Evolutionary conservation across 2,888 invertebrate species (phyloP).

Genomic region (Ectobius pallidus): DNA sequence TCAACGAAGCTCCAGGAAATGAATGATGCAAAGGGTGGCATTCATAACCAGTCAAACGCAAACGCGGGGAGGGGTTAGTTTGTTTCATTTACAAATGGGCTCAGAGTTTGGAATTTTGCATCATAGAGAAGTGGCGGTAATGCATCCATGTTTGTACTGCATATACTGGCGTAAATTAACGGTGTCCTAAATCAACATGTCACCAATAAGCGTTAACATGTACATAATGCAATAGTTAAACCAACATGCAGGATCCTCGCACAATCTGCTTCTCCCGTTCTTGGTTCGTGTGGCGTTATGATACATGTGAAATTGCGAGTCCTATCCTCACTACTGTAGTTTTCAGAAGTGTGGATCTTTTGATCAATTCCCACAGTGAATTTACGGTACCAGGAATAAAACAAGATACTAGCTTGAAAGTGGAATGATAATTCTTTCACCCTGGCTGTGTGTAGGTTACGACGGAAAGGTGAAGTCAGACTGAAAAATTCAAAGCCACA

Average conservation of each 20-base stretch:
- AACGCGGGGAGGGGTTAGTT: background rate
- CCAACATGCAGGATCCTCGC: background rate
- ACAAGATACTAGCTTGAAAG: no score
- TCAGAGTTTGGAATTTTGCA: slow-evolving; percentile 6
- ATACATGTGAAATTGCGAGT: no score
- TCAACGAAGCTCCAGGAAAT: background rate
- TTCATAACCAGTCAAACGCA: background rate
- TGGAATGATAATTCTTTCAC: no score
- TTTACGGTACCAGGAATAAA: no score
- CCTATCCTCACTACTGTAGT: no score
- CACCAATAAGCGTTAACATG: slow-evolving; percentile 13
- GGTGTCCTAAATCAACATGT: slow-evolving; percentile 16
- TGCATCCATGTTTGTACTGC: slow-evolving; percentile 5
- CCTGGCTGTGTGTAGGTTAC: no score
- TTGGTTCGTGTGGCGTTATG: no score
- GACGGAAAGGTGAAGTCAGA: no score
- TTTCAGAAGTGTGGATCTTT: no score
- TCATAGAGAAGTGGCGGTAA: background rate
- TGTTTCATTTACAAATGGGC: slow-evolving; percentile 10
- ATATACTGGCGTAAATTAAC: slow-evolving; percentile 13
- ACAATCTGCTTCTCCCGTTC: no score
- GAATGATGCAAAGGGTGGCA: background rate
- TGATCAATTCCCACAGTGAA: no score
- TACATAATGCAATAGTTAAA: slow-evolving; percentile 11
- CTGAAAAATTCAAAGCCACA: no score